phyloP scores from a whole-genome alignment of 2,113 vertebrate species.

The Dolichallabes microphthalmus region DNA sequence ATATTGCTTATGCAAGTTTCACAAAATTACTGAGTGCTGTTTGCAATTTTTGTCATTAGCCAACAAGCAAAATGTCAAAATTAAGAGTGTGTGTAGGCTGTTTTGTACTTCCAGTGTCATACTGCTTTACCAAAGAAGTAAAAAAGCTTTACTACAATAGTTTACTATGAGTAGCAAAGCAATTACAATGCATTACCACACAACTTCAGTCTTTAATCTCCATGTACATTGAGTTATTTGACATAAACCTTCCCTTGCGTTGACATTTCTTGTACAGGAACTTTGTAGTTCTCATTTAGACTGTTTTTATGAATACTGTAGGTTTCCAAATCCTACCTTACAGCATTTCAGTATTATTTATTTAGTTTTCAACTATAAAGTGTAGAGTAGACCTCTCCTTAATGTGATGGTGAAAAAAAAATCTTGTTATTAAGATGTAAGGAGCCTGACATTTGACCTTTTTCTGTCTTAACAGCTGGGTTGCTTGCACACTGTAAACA shows the following conservation, averaged over 20 bases:
- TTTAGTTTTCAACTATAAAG: not conserved
- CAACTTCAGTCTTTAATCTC: not conserved
- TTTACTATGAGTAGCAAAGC: not conserved
- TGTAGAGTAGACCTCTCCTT: not conserved
- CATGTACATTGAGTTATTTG: not conserved
- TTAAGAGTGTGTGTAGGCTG: not conserved
- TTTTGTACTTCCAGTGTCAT: not conserved
- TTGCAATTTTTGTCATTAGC: not conserved
- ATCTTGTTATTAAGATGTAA: not conserved
- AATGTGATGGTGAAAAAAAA: not conserved
- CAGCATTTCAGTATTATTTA: not conserved
- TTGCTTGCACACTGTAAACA: slow-evolving; percentile 9
- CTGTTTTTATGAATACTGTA: not conserved
- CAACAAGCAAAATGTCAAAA: not conserved
- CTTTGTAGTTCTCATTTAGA: not conserved
- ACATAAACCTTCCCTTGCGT: not conserved
- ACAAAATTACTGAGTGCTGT: not conserved
- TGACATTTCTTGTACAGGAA: not conserved
- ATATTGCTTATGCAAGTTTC: not conserved
- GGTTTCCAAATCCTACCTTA: not conserved
- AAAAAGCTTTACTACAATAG: not conserved
- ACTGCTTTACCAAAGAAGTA: not conserved
- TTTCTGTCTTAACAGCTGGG: slow-evolving; percentile 4
- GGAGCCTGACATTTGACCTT: not conserved
- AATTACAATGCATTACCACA: not conserved